Conservation (phyloP, 1,140 invertebrate species). For the Chironomus striatipennis region DNA sequence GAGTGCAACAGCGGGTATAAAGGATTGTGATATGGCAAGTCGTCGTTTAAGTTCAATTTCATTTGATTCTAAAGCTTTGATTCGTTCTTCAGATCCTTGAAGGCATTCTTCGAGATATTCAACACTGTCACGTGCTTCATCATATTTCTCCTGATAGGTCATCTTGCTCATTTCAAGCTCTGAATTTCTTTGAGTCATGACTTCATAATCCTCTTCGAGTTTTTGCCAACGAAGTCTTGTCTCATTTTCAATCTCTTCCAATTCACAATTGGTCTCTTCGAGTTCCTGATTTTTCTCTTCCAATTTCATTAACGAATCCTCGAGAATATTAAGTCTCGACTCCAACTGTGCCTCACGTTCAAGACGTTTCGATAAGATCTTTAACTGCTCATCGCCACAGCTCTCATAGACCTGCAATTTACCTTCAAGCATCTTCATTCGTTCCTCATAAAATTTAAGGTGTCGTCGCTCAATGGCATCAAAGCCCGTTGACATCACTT, state of each 20-base stretch:
- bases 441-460: conserved; percentile 50
- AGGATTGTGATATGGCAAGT: conserved; percentile 51
- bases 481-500: conserved; percentile 41
- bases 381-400: conserved; percentile 47
- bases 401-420: conserved; percentile 52
- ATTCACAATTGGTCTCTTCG: conserved; percentile 56
- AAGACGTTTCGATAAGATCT: conserved; percentile 47
- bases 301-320: conserved; percentile 45
- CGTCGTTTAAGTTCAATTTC: conserved; percentile 50
- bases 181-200: conserved; percentile 37
- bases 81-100: conserved; percentile 46
- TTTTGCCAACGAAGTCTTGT: conserved; percentile 54
- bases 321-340: conserved; percentile 45
- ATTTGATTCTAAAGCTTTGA: conserved; percentile 46
- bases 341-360: conserved; percentile 48
- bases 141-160: conserved; percentile 40
- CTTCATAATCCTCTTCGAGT: conserved; percentile 39
- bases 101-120: conserved; percentile 34
- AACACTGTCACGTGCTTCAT: conserved; percentile 44
- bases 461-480: conserved; percentile 41
- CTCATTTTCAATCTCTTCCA: conserved; percentile 61
- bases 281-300: conserved; percentile 49
- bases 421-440: conserved; percentile 47
- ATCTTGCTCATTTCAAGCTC: conserved; percentile 44
- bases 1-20: conserved; percentile 54